Percentiles rank a stretch among this genome's conserved stretches.
Evolutionary conservation across 23 tunicate genomes (phyloP).

Genomic region (Phallusia fumigata): DNA sequence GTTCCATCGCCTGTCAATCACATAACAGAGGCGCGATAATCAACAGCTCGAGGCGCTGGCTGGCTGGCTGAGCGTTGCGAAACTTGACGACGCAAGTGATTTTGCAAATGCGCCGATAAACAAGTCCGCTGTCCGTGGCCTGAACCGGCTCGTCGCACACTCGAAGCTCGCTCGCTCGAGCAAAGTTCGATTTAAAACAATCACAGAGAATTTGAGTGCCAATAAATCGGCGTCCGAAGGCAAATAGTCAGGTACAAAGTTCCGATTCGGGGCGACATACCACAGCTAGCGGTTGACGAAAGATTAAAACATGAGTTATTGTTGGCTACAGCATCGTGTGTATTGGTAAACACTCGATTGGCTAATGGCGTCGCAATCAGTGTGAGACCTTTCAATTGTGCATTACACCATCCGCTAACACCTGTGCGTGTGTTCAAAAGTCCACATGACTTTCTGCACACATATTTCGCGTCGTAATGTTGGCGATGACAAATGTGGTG

Average conservation of each 20-base stretch:
- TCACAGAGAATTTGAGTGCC: background rate
- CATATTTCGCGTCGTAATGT: too few relatives aligned
- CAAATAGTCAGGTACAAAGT: background rate
- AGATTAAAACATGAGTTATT: background rate
- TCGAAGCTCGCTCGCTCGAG: background rate
- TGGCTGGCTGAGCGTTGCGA: background rate
- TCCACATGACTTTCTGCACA: background rate
- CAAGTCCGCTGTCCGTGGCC: background rate
- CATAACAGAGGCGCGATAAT: background rate
- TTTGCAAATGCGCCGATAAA: background rate
- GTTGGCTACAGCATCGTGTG: background rate
- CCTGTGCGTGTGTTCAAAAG: background rate
- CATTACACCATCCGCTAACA: background rate
- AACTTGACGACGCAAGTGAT: constrained; percentile 12
- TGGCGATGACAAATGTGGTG: too few relatives aligned
- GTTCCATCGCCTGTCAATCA: constrained; percentile 72
- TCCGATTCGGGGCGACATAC: background rate
- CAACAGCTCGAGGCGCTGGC: background rate
- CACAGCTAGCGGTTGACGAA: background rate
- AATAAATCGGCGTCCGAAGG: background rate
- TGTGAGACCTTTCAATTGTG: background rate
- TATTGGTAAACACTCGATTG: background rate
- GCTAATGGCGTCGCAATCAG: constrained; percentile 5
- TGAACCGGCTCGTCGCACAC: background rate
- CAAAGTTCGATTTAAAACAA: background rate